Percentiles rank a stretch among this genome's conserved stretches.
phyloP scores from a whole-genome alignment of 2,888 invertebrate genomes.

The Crepidodera aurea region DNA sequence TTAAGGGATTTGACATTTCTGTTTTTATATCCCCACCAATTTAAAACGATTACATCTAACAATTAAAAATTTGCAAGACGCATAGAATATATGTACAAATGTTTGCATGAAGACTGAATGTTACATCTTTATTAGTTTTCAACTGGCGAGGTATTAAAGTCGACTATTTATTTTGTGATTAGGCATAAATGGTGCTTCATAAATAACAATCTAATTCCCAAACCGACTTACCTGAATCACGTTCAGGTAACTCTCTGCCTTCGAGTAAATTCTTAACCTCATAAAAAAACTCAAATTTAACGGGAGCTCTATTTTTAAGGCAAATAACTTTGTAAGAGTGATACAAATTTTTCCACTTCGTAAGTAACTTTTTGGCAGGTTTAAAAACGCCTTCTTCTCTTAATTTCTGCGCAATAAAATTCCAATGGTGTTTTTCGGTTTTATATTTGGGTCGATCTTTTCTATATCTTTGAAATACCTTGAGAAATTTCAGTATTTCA shows the following conservation, averaged over 20 bases:
- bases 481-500: slow-evolving; percentile 27
- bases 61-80: no score
- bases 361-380: slow-evolving; percentile 14
- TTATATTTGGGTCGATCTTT: slow-evolving; percentile 6
- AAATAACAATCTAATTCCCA: no score
- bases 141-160: no score
- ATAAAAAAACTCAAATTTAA: neutral
- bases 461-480: slow-evolving; percentile 19
- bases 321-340: slow-evolving; percentile 9
- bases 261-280: neutral
- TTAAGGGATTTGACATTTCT: no score
- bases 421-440: slow-evolving; percentile 26
- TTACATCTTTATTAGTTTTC: no score
- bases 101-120: no score
- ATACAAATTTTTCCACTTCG: slow-evolving; percentile 31
- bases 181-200: no score
- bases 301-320: neutral
- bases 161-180: no score
- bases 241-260: neutral
- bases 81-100: no score
- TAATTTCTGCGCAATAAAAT: neutral
- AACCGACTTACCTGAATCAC: neutral
- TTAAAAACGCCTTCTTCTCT: slow-evolving; percentile 5
- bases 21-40: no score
- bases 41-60: no score